These are phyloP conservation scores for Acromyrmex charruanus DNA, from an alignment of 1,140 invertebrate species.

Conservation along the genomic window DNA sequence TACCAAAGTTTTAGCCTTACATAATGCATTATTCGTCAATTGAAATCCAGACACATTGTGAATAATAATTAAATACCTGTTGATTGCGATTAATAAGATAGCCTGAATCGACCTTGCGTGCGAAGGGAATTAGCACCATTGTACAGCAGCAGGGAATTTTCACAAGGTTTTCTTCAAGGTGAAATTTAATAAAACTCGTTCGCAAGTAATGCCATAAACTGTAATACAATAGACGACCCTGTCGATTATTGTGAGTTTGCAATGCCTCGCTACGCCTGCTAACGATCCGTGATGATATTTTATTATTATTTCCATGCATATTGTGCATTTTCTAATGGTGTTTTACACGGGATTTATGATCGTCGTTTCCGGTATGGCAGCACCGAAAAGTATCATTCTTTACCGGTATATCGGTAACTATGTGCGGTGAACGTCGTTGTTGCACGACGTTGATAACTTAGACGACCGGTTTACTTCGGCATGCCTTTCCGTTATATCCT, in stretches of 20 bases:
- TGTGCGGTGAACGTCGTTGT: slow-evolving; percentile 19
- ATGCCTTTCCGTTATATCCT: slow-evolving; percentile 44
- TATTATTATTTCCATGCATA: slow-evolving; percentile 42
- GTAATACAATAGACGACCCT: slow-evolving; percentile 40
- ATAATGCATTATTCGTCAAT: background rate
- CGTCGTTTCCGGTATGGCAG: slow-evolving; percentile 35
- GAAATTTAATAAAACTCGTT: slow-evolving; percentile 61
- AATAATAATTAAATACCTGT: slow-evolving; percentile 38
- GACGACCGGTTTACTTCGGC: slow-evolving; percentile 44
- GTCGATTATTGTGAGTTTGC: slow-evolving; percentile 53
- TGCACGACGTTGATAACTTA: slow-evolving; percentile 45
- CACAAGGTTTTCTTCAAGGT: slow-evolving; percentile 57
- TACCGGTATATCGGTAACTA: slow-evolving; percentile 24
- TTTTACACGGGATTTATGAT: slow-evolving; percentile 40
- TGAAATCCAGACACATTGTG: background rate
- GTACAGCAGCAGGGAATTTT: slow-evolving; percentile 47
- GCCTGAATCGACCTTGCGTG: slow-evolving; percentile 5
- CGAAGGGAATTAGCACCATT: slow-evolving; percentile 45
- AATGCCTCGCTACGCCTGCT: slow-evolving; percentile 53
- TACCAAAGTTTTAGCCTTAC: background rate
- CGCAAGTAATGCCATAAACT: slow-evolving; percentile 55
- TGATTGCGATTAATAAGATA: slow-evolving; percentile 39
- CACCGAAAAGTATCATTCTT: slow-evolving; percentile 50
- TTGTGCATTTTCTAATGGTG: slow-evolving; percentile 5
- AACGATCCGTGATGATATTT: slow-evolving; percentile 57